Base-by-base conservation (phyloP, 1,140 invertebrate genomes). In the Arion vulgaris region DNA sequence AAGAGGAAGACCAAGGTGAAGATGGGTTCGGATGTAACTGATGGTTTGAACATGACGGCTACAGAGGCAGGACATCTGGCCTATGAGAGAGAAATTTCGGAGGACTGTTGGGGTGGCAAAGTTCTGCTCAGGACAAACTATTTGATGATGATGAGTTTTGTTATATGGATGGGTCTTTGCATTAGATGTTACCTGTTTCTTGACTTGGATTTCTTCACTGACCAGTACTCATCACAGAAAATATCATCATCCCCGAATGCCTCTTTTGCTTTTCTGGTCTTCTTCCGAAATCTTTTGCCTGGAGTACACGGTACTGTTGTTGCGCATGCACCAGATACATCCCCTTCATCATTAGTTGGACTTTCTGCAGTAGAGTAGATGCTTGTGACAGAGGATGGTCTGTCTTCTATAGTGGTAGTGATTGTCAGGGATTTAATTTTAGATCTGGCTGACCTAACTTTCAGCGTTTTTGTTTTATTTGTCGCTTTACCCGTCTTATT, bases 181-280 rank as follows among this genome's bases (percentile, higher is more conserved):
- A n/a, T n/a, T n/a, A n/a, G n/a, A n/a, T 45, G 1, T 80, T 71
- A 80, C 78, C 78, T 80, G 23, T 49, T 80, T 51, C 38, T 80
- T 39, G 57, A 26, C 41, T 80, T 80, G 26, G 66, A 80, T 34
- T 71, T 80, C 78, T 80, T 80, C 26, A 66, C 57, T 2, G 78
- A 53, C 62, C 57, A 71, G 68, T 71, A 32, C 15, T 80, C 78
- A 32, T 80, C 78, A 45, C 66, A 45, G 28, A 80, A 80, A 23
- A 80, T 66, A 71, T 69, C 78, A 34, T 71, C 32, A 32, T 80
- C 68, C 4, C 68, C 78, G 32, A 80, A 36, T 32, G 78, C 78
- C 32, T 80, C 78, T 34, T 80, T 66, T 2, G 78, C 78, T 34
- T 80, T 80, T 51, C 68, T 69, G 0, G 78, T 80, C 39, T 71